Evolutionary conservation across 2,113 vertebrate genomes (phyloP).

Genomic region (Telmatochromis sp.): DNA sequence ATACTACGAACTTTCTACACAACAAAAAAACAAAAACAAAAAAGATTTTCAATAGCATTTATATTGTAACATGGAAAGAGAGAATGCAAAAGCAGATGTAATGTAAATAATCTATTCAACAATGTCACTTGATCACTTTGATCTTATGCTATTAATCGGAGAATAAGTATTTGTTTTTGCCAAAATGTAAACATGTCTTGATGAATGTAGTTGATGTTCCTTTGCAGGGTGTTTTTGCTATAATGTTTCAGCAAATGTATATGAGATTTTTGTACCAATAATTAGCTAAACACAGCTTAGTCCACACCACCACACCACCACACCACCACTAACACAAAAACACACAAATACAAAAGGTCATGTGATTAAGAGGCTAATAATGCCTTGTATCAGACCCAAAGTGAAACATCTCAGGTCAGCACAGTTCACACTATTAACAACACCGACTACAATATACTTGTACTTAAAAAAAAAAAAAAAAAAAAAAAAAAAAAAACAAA

Average conservation of each 20-base stretch:
- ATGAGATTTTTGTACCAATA: slow-evolving; percentile 13
- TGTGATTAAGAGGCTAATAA: neutral
- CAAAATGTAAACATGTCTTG: slow-evolving; percentile 46
- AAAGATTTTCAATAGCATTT: slow-evolving; percentile 84
- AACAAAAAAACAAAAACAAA: neutral
- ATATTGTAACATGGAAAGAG: slow-evolving; percentile 79
- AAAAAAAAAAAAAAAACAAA: neutral
- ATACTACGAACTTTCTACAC: slow-evolving; percentile 51
- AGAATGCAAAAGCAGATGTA: slow-evolving; percentile 74
- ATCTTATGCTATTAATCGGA: slow-evolving; percentile 55
- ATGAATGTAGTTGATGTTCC: slow-evolving; percentile 64
- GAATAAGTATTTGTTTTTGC: slow-evolving; percentile 28
- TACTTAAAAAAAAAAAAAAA: neutral
- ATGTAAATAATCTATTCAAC: slow-evolving; percentile 83
- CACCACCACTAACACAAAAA: neutral
- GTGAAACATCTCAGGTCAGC: slow-evolving; percentile 56
- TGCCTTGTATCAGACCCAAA: neutral
- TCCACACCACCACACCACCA: neutral
- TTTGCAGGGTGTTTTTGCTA: slow-evolving; percentile 43
- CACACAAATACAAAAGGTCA: neutral
- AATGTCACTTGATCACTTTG: slow-evolving; percentile 63
- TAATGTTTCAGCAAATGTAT: slow-evolving; percentile 23
- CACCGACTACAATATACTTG: neutral
- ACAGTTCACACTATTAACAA: neutral
- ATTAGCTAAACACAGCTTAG: slow-evolving; percentile 13